Evolutionary conservation across 2,888 invertebrate species (phyloP).

Genomic region (Catocala fraxini): DNA sequence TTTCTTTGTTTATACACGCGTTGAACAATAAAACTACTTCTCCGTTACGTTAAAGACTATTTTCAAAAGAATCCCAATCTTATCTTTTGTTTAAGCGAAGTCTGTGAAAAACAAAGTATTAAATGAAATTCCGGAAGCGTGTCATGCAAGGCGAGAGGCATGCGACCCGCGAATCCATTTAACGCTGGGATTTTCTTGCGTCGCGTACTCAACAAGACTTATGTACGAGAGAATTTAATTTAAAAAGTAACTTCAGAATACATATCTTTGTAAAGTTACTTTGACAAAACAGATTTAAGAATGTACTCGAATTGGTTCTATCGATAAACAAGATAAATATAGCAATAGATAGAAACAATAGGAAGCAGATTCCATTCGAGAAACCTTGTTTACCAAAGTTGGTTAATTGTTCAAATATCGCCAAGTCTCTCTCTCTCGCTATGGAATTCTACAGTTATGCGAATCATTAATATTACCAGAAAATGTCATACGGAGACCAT

Average conservation of each 20-base stretch:
- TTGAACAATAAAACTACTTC: too few relatives aligned
- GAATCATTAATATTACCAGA: conserved; percentile 9
- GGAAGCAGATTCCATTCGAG: background rate
- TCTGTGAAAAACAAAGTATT: conserved; percentile 42
- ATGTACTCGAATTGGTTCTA: conserved; percentile 4
- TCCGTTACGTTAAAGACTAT: background rate
- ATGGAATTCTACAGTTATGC: background rate
- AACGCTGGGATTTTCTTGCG: conserved; percentile 53
- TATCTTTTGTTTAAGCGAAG: conserved; percentile 18
- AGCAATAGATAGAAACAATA: background rate
- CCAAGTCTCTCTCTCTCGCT: background rate
- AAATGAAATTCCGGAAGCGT: conserved; percentile 58
- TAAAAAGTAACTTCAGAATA: conserved; percentile 59
- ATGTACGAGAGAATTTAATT: conserved; percentile 69
- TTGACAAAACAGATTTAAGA: conserved; percentile 15
- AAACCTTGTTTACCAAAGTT: background rate
- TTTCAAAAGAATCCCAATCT: conserved; percentile 25
- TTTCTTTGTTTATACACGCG: too few relatives aligned
- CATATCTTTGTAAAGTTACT: conserved; percentile 15
- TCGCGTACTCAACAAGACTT: conserved; percentile 54
- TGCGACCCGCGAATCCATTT: conserved; percentile 53
- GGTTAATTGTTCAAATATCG: too few relatives aligned
- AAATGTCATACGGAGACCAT: conserved; percentile 5
- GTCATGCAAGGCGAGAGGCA: conserved; percentile 38
- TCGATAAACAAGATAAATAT: conserved; percentile 6